These are phyloP conservation scores for Hyalella azteca DNA, from an alignment of 2,888 invertebrate species.

Conservation along the genomic window DNA sequence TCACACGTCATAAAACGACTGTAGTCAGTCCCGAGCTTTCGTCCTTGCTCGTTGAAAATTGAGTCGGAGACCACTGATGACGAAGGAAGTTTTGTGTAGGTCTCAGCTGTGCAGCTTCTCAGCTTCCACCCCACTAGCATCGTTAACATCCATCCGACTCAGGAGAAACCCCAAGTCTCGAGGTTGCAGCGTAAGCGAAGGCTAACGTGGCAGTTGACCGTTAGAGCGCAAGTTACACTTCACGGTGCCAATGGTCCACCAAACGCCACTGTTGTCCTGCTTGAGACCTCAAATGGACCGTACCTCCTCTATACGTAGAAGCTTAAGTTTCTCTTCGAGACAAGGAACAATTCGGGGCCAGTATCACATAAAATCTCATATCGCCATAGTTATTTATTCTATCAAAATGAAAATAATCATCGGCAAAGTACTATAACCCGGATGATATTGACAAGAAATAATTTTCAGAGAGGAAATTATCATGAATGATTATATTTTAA, in stretches of 20 bases:
- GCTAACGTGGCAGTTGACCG: neutral
- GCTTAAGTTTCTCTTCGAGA: too few relatives aligned
- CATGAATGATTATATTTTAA: too few relatives aligned
- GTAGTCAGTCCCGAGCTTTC: too few relatives aligned
- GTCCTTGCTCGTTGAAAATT: neutral
- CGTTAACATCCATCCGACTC: conserved; percentile 19
- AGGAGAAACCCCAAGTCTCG: neutral
- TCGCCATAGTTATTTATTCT: too few relatives aligned
- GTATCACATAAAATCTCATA: too few relatives aligned
- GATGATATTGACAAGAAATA: too few relatives aligned
- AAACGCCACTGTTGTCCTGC: conserved; percentile 14
- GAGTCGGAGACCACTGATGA: neutral
- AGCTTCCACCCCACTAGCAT: neutral
- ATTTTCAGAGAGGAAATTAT: too few relatives aligned
- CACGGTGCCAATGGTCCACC: conserved; percentile 33
- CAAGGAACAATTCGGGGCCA: too few relatives aligned
- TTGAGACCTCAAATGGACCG: conserved; percentile 12
- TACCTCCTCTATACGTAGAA: too few relatives aligned
- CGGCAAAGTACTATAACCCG: too few relatives aligned
- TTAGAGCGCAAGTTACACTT: conserved; percentile 31
- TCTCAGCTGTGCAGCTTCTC: neutral
- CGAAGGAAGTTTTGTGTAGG: neutral
- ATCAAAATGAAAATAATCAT: too few relatives aligned
- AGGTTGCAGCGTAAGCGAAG: neutral
- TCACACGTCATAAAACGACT: too few relatives aligned